Base-by-base conservation (phyloP, 2,888 invertebrate species). In the Calameuta idolon region DNA sequence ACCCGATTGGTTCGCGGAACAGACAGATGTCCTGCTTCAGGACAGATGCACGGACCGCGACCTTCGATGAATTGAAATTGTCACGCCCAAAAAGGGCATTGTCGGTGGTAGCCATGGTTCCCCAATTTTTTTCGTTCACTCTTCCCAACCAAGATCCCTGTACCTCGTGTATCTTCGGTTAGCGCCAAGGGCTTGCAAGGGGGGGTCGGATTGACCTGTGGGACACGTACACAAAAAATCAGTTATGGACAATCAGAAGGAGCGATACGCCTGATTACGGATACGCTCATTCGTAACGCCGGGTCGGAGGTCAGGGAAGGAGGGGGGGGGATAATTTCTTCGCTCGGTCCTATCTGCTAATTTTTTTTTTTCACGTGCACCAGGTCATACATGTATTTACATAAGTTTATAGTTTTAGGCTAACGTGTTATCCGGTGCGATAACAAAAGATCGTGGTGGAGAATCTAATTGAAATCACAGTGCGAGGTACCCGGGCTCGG, bases 51-150 rank as follows among this genome's bases (percentile, higher is more conserved):
- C 69, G 75, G 77, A 76, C 78, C 81, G 81, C 83, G 86, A 84
- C 82, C 85, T 84, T 85, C 87, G 87, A 88, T 90, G 87, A 89
- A 90, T 90, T 87, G 86, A 83, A 86, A 87, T 89, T 87, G 91
- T 91, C 91, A 91, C 91, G 91, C 91, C 91, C 91, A 87, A 85
- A 55, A 88, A 87, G 80, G 79, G 80, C 82, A 84, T 84, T 84
- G 84, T 84, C 79, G 80, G 80, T 34, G 74, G 35, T 34, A 33
- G 71, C 35, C 30, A 33, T 30, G 74, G 74, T 34, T 23, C 37
- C 35, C 35, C 74, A 71, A n/a, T 74, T 74, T 74, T 74, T 74
- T 35, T 15, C 35, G 11, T 35, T 74, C 11, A 2, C 12, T 71
- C 71, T 71, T 76, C 82, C 74, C 75, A 79, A 73, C 80, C 83